Base-by-base conservation (phyloP, 92 coral and sea anemone genomes). In the Galaxea fascicularis region DNA sequence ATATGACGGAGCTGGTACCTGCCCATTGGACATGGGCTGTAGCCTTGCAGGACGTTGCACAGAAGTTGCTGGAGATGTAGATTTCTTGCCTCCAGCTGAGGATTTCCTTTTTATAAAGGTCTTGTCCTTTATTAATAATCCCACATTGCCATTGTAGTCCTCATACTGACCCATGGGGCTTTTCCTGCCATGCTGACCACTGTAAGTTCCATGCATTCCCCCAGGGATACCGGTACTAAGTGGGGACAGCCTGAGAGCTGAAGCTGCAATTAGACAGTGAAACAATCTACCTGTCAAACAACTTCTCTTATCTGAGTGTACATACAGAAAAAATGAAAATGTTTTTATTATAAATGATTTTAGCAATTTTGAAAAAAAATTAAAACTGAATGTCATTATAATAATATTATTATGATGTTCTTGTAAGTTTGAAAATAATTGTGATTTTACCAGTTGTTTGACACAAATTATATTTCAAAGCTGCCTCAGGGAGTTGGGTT, bases 11-110 rank as follows among this genome's bases (percentile, higher is more conserved):
- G 87, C 74, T 10, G 87, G 79, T 9, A 59, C 45, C 17, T 63
- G 77, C 16, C 79, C 70, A 73, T 87, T 84, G 46, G 91, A 72
- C 82, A 91, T 79, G n/a, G 95, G 95, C 20, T 88, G 83, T 4
- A 91, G 77, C 77, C 90, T 88, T 4, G 92, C 85, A 49, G 95
- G 95, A 4, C 82, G 89, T 0, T 47, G 64, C 0, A 17, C 8
- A 25, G 74, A 65, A 56, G 74, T 14, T 28, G 67, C n/a, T 53
- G 82, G 65, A 65, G 80, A 49, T 41, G 73, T 74, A 12, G 86
- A 62, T 70, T 82, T 83, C 74, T 63, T 73, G 62, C 49, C 74
- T 22, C 64, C 63, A 44, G 27, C 53, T 11, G 77, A 81, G n/a
- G 77, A 56, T 28, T 82, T 82, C 58, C 86, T 56, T 71, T 82